Conservation (phyloP, 2,888 invertebrate genomes). For the Adineta ricciae region DNA sequence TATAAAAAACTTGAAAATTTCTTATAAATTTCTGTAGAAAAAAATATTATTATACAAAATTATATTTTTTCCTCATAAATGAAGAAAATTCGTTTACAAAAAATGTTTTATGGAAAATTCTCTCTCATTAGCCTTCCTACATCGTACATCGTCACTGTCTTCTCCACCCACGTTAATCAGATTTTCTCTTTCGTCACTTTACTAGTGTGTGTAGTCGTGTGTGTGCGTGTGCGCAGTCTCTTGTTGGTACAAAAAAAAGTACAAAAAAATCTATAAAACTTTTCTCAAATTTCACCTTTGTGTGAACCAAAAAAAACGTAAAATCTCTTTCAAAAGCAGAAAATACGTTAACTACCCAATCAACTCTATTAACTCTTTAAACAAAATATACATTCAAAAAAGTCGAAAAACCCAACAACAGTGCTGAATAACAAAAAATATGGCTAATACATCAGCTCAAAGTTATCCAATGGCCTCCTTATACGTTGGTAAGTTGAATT, state of each 20-base stretch:
- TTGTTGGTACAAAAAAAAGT: not conserved
- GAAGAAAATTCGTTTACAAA: not conserved
- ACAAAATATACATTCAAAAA: not conserved
- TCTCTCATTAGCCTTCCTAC: not conserved
- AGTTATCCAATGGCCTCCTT: slow-evolving; percentile 60
- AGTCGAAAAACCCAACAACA: slow-evolving; percentile 13
- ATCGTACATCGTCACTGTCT: not conserved
- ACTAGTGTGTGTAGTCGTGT: slow-evolving; percentile 12
- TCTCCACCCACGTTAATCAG: not conserved
- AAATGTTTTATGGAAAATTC: not conserved
- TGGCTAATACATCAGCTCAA: not conserved
- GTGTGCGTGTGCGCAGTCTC: not conserved
- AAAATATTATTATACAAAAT: not conserved
- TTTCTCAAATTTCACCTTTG: not conserved
- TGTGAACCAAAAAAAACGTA: slow-evolving; percentile 13
- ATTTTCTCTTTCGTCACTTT: not conserved
- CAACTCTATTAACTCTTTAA: not conserved
- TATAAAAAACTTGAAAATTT: not conserved
- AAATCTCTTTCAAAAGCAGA: slow-evolving; percentile 13
- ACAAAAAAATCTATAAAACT: not conserved
- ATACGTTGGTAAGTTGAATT: slow-evolving; percentile 77
- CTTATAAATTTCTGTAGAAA: not conserved
- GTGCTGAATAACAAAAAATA: not conserved
- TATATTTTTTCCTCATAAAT: not conserved
- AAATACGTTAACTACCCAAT: not conserved